Evolutionary conservation across 2,888 invertebrate genomes (phyloP).

Genomic region (Eilema depressum): DNA sequence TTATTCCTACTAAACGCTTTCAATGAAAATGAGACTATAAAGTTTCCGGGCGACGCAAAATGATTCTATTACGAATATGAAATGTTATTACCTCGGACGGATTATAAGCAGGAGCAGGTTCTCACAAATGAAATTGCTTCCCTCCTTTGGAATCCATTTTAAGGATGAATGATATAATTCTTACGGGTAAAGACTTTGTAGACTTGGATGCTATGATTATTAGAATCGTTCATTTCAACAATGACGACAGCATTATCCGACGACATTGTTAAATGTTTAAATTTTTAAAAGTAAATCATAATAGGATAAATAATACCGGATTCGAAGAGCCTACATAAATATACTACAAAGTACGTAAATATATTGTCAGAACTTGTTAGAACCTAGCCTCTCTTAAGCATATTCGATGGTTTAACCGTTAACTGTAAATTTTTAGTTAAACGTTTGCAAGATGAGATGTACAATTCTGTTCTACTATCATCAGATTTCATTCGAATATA

Average conservation of each 20-base stretch:
- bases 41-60: constrained; percentile 85
- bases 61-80: constrained; percentile 87
- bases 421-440: too few species aligned
- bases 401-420: too few species aligned
- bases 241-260: constrained; percentile 25
- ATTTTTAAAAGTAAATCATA: background rate
- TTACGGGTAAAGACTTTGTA: constrained; percentile 83
- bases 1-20: constrained; percentile 85
- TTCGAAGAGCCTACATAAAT: background rate
- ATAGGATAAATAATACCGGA: background rate
- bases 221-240: constrained; percentile 51
- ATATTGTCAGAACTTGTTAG: too few species aligned
- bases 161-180: constrained; percentile 85
- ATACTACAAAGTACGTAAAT: too few species aligned
- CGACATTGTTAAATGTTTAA: constrained; percentile 13
- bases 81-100: constrained; percentile 87
- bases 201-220: constrained; percentile 71
- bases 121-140: constrained; percentile 86
- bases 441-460: too few species aligned
- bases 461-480: too few species aligned
- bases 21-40: constrained; percentile 87
- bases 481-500: too few species aligned
- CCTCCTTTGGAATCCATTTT: constrained; percentile 86
- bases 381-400: too few species aligned
- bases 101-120: constrained; percentile 86